Percentiles rank a stretch among this genome's conserved stretches.
These are phyloP conservation scores for Paramormyrops kingsleyae DNA, from an alignment of 2,113 vertebrate genomes.

Conservation along the genomic window DNA sequence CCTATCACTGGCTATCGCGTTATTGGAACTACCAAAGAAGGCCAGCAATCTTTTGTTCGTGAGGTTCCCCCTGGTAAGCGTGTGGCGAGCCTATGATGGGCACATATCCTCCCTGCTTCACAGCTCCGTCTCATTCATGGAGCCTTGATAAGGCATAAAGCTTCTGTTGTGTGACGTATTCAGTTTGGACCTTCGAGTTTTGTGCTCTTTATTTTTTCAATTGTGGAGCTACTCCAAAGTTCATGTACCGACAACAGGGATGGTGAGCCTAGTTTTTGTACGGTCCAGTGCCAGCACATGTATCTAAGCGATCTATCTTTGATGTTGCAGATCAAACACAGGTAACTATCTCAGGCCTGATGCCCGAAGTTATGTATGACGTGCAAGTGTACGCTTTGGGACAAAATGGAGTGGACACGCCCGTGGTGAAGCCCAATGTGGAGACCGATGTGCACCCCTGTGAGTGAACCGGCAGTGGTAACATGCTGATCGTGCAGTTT, in stretches of 20 bases:
- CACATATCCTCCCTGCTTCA: not conserved
- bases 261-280: not conserved
- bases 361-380: constrained; percentile 81
- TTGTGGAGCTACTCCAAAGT: not conserved
- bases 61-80: constrained; percentile 77
- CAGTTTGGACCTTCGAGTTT: not conserved
- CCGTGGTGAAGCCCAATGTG: constrained; percentile 75
- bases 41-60: constrained; percentile 67
- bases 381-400: constrained; percentile 81
- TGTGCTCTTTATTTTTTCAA: not conserved
- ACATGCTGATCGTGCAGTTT: not conserved
- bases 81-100: no score
- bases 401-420: constrained; percentile 76
- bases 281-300: not conserved
- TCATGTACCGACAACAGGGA: not conserved
- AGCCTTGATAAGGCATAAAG: not conserved
- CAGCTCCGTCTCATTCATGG: not conserved
- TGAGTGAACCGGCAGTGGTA: constrained; percentile 50
- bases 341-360: constrained; percentile 84
- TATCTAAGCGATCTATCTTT: not conserved
- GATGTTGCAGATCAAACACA: constrained; percentile 78
- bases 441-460: constrained; percentile 54
- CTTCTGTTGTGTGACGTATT: not conserved
- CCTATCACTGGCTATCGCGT: constrained; percentile 86
- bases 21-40: constrained; percentile 76